Evolutionary conservation across 2,888 invertebrate genomes (phyloP), one percentile per base, ranked within the genome.

Genomic region (Drosophila affinis): DNA sequence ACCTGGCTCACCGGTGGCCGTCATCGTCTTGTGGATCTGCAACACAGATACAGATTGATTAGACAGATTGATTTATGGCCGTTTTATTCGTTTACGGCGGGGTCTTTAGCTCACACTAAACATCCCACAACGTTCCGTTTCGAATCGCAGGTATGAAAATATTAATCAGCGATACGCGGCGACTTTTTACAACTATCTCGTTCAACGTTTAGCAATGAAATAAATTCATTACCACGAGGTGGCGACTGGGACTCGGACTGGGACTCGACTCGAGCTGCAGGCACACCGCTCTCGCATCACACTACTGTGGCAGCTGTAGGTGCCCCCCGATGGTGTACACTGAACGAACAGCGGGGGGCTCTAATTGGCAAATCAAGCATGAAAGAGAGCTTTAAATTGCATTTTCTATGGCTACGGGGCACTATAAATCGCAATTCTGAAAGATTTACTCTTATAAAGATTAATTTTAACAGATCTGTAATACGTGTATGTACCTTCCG

Each of bases 181-280:
- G 68, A 64, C 53, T 60, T 75, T 86, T 83, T 79, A 83, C 89
- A 78, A 88, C 87, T 84, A 77, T 62, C 87, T 88, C 89, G 89
- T 80, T 88, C 82, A 63, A 75, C 87, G 89, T 83, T 88, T 87
- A 87, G 64, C 87, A 76, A 68, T 72, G 87, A 81, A 87, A 89
- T 87, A 89, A 87, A 87, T 79, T 89, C 81, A 88, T 85, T 89
- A 79, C 62, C 67, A 68, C 61, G 64, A 55, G 59, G 57, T 74
- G 83, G 14, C 14, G 39, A 39, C 39, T 39, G 39, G 39, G 14
- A 29, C 29, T 29, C 2, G 12, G 12, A 34, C 14, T 12, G 5
- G 12, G 12, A 39, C 12, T 14, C 5, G 78, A 71, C 61, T 68
- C 17, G 65, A 79, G 46, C 62, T 60, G 53, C 61, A 71, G 69